Conservation (phyloP, 2,113 vertebrate species). For the Uropsilus gracilis region DNA sequence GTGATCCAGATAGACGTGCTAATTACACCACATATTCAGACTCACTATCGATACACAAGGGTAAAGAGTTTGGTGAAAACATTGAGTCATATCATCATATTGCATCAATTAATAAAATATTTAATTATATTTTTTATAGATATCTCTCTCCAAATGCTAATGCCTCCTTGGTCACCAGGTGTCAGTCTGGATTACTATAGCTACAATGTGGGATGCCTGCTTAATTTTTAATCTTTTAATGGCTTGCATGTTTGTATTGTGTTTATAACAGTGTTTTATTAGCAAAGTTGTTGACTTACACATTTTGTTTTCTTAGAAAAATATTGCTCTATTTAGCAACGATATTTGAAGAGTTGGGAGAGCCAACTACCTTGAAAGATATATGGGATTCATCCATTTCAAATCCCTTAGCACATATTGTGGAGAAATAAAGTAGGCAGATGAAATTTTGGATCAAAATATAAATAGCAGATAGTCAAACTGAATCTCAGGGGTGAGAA, state of each 20-base stretch:
- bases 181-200: not conserved
- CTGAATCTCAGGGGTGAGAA: conserved; percentile 82
- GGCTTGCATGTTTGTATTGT: not conserved
- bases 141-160: not conserved
- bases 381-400: conserved; percentile 76
- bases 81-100: not conserved
- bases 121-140: not conserved
- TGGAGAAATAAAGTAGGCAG: conserved; percentile 78
- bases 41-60: rapidly evolving
- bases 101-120: not conserved
- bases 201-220: not conserved
- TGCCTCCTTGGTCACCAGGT: not conserved
- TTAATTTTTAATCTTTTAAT: not conserved
- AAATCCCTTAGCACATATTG: conserved; percentile 80
- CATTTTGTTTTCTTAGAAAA: conserved; percentile 20
- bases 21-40: not conserved
- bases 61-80: not conserved
- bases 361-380: conserved; percentile 74
- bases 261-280: not conserved
- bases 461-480: conserved; percentile 78
- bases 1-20: not conserved
- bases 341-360: conserved; percentile 67
- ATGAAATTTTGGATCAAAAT: conserved; percentile 84
- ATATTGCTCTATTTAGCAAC: conserved; percentile 54
- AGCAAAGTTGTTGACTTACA: not conserved